Base-by-base conservation (phyloP, 1,140 invertebrate species). In the Drosophila subobscura region DNA sequence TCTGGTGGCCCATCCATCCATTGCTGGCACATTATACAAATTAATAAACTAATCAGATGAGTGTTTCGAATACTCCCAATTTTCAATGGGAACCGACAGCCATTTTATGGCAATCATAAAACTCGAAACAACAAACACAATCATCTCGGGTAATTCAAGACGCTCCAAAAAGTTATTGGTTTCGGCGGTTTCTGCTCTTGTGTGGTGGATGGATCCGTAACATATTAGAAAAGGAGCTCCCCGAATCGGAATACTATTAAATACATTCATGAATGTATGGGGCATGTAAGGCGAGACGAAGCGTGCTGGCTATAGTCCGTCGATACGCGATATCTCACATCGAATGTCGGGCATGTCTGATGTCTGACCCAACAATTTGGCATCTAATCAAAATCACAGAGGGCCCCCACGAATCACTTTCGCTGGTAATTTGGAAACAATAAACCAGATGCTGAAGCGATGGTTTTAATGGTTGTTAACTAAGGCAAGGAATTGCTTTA, bases 41-140 rank as follows among this genome's bases (percentile, higher is more conserved):
- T 77, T 77, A 79, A 85, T 79, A 60, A 72, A 51, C 59, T 72
- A 77, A 77, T 77, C 61, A 46, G 27, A 42, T 63, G 40, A n/a
- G 75, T 47, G 50, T 79, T 23, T 12, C 33, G 33, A 12, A 37
- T 37, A 10, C 42, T 23, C 55, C 40, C 65, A 42, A 47, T 61
- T 57, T 59, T 57, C 61, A 63, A 71, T 65, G 42, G 72, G 46
- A 55, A 75, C 72, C 72, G 72, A 63, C 72, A 67, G 63, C 72
- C 33, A 75, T 67, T 75, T 75, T 59, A 75, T 75, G 55, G 52
- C 54, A 47, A 44, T 74, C 68, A 27, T 56, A 73, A 81, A 70
- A 46, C 5, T 12, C 42, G 14, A 71, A 46, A 40, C 25, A 37
- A 56, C 4, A 56, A 20, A 44, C 3, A 55, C n/a, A 25, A 20